Conservation (phyloP, 2,888 invertebrate genomes). For the Drosophila setosimentum region DNA sequence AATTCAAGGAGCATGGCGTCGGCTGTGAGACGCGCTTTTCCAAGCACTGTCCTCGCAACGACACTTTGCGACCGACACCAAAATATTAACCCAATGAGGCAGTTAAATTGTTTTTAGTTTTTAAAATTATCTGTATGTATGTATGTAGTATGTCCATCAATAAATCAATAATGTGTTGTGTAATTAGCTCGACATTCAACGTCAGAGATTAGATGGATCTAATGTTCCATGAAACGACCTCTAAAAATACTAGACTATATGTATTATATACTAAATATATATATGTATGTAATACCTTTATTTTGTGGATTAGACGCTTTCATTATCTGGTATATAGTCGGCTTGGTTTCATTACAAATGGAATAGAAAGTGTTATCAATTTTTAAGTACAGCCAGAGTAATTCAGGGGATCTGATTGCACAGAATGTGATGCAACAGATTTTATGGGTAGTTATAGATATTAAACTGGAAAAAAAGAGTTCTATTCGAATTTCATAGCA, state of each 20-base stretch:
- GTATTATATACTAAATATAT: too few species aligned
- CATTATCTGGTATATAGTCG: constrained; percentile 20
- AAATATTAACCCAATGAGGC: background rate
- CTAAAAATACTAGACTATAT: constrained; percentile 46
- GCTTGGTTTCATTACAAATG: background rate
- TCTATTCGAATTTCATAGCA: background rate
- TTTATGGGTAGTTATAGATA: background rate
- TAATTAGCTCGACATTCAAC: constrained; percentile 24
- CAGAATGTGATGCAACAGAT: background rate
- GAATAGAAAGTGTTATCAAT: background rate
- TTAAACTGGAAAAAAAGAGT: background rate
- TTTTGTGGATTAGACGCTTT: constrained; percentile 27
- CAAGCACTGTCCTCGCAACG: constrained; percentile 81
- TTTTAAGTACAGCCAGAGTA: background rate
- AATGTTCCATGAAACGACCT: constrained; percentile 79
- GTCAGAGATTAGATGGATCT: constrained; percentile 43
- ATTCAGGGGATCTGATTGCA: background rate
- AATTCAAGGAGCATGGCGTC: constrained; percentile 87
- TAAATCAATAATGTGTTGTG: constrained; percentile 44
- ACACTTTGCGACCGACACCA: constrained; percentile 20
- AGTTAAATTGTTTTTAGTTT: constrained; percentile 5
- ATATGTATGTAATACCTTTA: constrained; percentile 12
- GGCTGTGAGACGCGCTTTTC: constrained; percentile 88
- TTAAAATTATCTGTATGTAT: background rate
- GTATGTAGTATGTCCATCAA: constrained; percentile 25